Base-by-base conservation (phyloP, 2,888 invertebrate species). In the Xestia xanthographa region DNA sequence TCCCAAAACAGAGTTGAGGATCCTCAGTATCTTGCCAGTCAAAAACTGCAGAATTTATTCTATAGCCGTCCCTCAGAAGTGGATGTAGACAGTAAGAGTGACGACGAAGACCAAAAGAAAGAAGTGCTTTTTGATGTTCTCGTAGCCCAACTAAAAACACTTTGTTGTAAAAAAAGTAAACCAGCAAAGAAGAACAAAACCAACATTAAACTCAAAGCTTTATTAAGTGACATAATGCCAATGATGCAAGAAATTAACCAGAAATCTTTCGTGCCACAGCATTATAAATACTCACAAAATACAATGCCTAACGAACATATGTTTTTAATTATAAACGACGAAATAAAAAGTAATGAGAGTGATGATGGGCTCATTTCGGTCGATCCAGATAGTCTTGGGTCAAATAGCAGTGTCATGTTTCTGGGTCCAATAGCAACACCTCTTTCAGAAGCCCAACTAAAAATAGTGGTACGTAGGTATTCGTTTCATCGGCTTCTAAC, bases 241-340 rank as follows among this genome's bases (percentile, higher is more conserved):
- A 58, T 58, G 5, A 29, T 58, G 5, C 77, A 81, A 73, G 82
- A 82, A 73, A 41, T 48, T 41, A 22, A 80, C 60, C 74, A 80
- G 41, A 87, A 86, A 68, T 53, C 80, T 73, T 70, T 66, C 38
- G n/a, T 69, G 17, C 69, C 80, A 22, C 66, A 77, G 45, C 75
- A 77, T n/a, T n/a, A n/a, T 68, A 84, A 72, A 76, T 69, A 38
- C 20, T 60, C 82, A 38, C 77, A 71, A 67, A 79, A 75, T 22
- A 86, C 86, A 48, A 73, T 82, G 62, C 85, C 86, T 26, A 87
- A 89, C 69, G 95, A 96, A 90, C 93, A 94, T 69, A 93, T 96
- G 91, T 96, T 96, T 89, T 87, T 96, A 71, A 92, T 96, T 45
- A 88, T 96, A 62, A 96, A 96, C 84, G 96, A 96, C 60, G 96